Evolutionary conservation across 2,797 vertebrate species (phyloP).

Genomic region (Platalea minor): DNA sequence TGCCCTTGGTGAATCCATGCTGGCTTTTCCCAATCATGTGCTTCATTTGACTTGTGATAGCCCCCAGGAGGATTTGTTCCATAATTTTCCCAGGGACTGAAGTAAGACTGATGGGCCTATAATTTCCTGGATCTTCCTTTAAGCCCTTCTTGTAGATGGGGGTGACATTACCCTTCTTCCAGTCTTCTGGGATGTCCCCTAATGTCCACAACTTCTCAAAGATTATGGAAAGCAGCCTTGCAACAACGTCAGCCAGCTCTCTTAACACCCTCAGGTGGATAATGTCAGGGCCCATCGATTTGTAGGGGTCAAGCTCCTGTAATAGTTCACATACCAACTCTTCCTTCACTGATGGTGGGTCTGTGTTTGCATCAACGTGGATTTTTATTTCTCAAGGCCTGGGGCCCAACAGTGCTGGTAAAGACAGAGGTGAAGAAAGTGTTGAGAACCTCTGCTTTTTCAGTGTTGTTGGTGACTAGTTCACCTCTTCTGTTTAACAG

Average conservation of each 20-base stretch:
- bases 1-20: not conserved
- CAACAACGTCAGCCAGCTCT: not conserved
- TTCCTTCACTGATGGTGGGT: not conserved
- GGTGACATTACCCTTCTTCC: not conserved
- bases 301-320: not conserved
- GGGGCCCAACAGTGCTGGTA: too few species aligned
- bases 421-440: too few species aligned
- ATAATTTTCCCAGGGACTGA: not conserved
- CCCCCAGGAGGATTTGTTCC: not conserved
- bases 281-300: not conserved
- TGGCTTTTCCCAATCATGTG: not conserved
- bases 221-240: not conserved
- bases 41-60: not conserved
- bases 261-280: not conserved
- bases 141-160: not conserved
- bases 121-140: not conserved
- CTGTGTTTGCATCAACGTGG: not conserved
- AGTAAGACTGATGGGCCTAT: not conserved
- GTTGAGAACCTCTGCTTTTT: too few species aligned
- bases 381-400: too few species aligned
- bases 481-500: too few species aligned
- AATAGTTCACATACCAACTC: not conserved
- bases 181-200: not conserved
- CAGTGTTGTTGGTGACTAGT: too few species aligned
- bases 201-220: not conserved